phyloP scores from a whole-genome alignment of 2,888 invertebrate species.

The Panzeria rudis region DNA sequence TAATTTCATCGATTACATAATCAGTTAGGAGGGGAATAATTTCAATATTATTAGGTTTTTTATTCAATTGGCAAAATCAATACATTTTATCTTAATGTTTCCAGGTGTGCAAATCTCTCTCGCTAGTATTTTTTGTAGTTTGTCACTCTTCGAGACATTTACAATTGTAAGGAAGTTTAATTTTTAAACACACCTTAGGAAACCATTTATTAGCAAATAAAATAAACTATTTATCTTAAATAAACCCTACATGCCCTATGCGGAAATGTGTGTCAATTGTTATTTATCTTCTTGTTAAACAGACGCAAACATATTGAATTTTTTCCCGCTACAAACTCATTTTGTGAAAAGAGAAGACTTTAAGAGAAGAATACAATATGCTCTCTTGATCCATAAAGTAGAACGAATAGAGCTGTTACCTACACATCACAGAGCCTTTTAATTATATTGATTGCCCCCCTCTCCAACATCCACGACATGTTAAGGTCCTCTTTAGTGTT shows the following conservation, averaged over 20 bases:
- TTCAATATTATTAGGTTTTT: not conserved
- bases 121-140: not conserved
- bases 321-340: too few species aligned
- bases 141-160: not conserved
- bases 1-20: constrained; percentile 13
- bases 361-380: too few species aligned
- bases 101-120: not conserved
- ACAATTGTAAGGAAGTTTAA: constrained; percentile 11
- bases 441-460: too few species aligned
- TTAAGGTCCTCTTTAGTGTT: too few species aligned
- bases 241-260: not conserved
- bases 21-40: not conserved
- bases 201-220: not conserved
- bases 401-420: too few species aligned
- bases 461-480: too few species aligned
- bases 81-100: not conserved
- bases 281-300: too few species aligned
- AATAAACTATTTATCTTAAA: not conserved
- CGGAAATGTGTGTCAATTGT: too few species aligned
- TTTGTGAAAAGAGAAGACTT: too few species aligned
- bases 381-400: too few species aligned
- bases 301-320: too few species aligned
- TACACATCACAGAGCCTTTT: too few species aligned
- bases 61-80: not conserved
- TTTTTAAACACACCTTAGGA: constrained; percentile 19